phyloP scores from a whole-genome alignment of 1,140 invertebrate species.

The Drosophila fuyamai region DNA sequence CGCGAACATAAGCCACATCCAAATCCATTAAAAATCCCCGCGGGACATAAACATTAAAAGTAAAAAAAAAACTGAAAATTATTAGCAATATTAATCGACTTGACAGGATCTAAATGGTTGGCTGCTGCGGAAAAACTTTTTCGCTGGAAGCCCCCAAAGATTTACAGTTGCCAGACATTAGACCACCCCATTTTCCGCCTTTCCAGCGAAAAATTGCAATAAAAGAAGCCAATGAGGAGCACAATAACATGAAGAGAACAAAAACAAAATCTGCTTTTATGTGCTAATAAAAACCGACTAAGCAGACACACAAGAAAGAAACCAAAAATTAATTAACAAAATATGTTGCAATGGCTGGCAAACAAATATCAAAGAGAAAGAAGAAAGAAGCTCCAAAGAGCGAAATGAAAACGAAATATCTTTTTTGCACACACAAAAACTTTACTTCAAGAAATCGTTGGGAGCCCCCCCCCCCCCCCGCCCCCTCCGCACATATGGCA shows the following conservation, averaged over 20 bases:
- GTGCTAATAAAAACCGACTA: slow-evolving; percentile 49
- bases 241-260: not conserved
- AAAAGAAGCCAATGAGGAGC: slow-evolving; percentile 27
- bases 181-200: slow-evolving; percentile 9
- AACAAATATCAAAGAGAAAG: slow-evolving; percentile 1
- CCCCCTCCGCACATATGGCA: slow-evolving; percentile 45
- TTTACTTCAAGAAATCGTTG: slow-evolving; percentile 1
- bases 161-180: slow-evolving; percentile 37
- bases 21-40: slow-evolving; percentile 18
- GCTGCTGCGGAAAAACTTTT: slow-evolving; percentile 17
- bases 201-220: slow-evolving; percentile 43
- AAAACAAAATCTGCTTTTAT: slow-evolving; percentile 53
- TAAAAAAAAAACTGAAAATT: slow-evolving; percentile 25
- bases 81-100: slow-evolving; percentile 48
- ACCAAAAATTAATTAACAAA: slow-evolving; percentile 62
- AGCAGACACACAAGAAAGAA: slow-evolving; percentile 24
- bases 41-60: slow-evolving; percentile 25
- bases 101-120: slow-evolving; percentile 24
- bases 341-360: slow-evolving; percentile 42
- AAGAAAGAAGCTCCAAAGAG: slow-evolving; percentile 2
- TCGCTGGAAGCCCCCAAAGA: slow-evolving; percentile 16
- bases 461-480: no score
- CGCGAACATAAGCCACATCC: slow-evolving; percentile 8
- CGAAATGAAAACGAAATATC: slow-evolving; percentile 38
- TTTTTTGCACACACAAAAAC: slow-evolving; percentile 13